Conservation (phyloP, 2,797 vertebrate species). For the Clamator glandarius region DNA sequence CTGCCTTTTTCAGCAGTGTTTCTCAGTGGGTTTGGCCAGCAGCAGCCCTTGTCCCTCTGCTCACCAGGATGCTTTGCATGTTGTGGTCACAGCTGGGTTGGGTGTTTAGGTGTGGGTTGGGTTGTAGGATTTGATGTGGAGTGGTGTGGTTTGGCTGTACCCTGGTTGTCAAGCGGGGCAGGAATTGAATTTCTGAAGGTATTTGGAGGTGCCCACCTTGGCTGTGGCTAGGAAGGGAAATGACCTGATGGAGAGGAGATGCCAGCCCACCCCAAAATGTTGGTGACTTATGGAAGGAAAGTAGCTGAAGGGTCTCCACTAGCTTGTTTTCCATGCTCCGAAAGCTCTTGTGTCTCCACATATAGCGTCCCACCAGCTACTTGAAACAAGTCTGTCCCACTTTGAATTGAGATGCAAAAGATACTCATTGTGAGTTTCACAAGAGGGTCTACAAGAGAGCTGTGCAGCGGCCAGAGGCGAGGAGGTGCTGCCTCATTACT, state of each 20-base stretch:
- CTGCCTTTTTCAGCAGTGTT: rapidly evolving
- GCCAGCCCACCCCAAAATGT: not conserved
- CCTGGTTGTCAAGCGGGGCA: not conserved
- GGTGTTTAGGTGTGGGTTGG: not conserved
- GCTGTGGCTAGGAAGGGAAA: not conserved
- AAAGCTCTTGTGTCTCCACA: not conserved
- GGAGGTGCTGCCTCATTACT: not conserved
- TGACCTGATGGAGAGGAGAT: not conserved
- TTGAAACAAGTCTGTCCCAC: not conserved
- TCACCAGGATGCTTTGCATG: rapidly evolving
- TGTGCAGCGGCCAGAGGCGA: not conserved
- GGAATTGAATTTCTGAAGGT: not conserved
- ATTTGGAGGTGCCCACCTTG: not conserved
- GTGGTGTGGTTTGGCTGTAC: not conserved
- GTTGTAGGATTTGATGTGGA: rapidly evolving
- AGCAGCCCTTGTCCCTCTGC: not conserved
- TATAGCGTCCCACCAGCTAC: not conserved
- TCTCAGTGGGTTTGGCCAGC: not conserved
- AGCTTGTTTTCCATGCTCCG: not conserved
- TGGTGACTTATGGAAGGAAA: not conserved
- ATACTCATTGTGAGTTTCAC: rapidly evolving
- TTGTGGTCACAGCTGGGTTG: not conserved
- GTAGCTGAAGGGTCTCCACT: not conserved
- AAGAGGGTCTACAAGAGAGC: not conserved
- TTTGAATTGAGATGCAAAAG: not conserved